A percentile compares a stretch with the other conserved stretches of the same genome.
These are phyloP conservation scores for Eudemis profundana DNA, from an alignment of 2,888 invertebrate genomes.

Conservation along the genomic window DNA sequence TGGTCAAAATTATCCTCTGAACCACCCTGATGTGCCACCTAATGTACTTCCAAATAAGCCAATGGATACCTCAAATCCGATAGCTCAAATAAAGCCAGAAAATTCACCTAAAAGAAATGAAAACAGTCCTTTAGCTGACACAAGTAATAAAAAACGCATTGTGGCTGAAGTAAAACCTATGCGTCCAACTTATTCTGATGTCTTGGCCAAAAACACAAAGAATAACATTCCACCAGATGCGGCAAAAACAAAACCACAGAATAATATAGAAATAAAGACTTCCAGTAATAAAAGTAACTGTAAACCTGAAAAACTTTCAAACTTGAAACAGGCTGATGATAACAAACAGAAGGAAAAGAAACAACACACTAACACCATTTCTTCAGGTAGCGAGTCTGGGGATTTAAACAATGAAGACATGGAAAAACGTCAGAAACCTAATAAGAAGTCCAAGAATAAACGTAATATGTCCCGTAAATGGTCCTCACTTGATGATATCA, in stretches of 20 bases:
- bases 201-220: conserved; percentile 88
- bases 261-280: conserved; percentile 68
- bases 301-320: conserved; percentile 71
- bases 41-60: conserved; percentile 67
- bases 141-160: conserved; percentile 88
- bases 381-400: conserved; percentile 82
- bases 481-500: conserved; percentile 85
- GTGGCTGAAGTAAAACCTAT: conserved; percentile 95
- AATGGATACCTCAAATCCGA: conserved; percentile 61
- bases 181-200: conserved; percentile 94
- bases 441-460: conserved; percentile 77
- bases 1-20: conserved; percentile 86
- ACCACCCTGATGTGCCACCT: conserved; percentile 77
- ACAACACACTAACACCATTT: conserved; percentile 67
- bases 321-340: conserved; percentile 67
- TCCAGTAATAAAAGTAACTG: conserved; percentile 68
- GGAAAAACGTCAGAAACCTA: conserved; percentile 72
- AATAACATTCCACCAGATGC: conserved; percentile 78
- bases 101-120: conserved; percentile 77
- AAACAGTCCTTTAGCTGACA: conserved; percentile 80
- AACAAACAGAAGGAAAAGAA: conserved; percentile 75
- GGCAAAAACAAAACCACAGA: conserved; percentile 76
- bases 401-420: conserved; percentile 76
- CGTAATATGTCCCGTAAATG: conserved; percentile 82
- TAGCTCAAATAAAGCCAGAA: conserved; percentile 64